These are phyloP conservation scores for Spondyliosoma cantharus DNA, from an alignment of 2,797 vertebrate species.

Conservation along the genomic window DNA sequence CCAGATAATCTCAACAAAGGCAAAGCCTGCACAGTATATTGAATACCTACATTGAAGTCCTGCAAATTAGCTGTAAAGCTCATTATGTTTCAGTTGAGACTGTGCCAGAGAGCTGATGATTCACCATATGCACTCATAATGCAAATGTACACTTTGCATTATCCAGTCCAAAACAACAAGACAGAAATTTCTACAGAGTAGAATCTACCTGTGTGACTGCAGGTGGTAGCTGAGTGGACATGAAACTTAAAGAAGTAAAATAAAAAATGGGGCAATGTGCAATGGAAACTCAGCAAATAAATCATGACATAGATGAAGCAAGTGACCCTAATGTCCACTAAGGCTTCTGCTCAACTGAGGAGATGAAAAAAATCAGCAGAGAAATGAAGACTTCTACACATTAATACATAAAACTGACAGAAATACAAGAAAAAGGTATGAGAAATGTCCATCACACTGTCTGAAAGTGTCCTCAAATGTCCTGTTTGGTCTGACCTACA, in stretches of 20 bases:
- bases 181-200: neutral
- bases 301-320: neutral
- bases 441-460: neutral
- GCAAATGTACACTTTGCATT: neutral
- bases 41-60: too few species aligned
- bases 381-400: neutral
- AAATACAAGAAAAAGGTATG: neutral
- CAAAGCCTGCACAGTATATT: too few species aligned
- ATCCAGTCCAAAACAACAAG: conserved; percentile 1
- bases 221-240: neutral
- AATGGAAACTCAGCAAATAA: neutral
- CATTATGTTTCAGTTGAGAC: neutral
- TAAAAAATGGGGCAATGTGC: neutral
- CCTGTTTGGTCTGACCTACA: neutral
- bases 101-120: neutral
- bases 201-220: neutral
- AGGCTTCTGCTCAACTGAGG: neutral
- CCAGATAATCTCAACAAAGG: too few species aligned
- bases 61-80: neutral
- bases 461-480: neutral
- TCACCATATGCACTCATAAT: neutral
- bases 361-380: too few species aligned
- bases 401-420: neutral
- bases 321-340: neutral
- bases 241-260: neutral